Evolutionary conservation across 2,113 vertebrate genomes (phyloP).

Genomic region (Cyanistes caeruleus): DNA sequence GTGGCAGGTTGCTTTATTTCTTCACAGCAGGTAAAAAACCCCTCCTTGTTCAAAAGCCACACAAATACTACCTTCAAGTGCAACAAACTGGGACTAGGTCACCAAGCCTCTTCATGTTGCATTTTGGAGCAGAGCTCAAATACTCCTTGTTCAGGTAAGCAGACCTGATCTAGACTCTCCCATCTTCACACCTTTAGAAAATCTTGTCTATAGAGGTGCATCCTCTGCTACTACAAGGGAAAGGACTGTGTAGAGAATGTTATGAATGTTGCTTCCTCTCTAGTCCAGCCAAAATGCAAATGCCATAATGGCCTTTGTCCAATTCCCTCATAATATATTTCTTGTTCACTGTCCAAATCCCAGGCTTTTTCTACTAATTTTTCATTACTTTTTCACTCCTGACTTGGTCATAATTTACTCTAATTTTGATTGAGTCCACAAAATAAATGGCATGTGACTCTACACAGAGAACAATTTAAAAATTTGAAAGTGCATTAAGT

Average conservation of each 20-base stretch:
- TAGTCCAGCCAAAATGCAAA: neutral
- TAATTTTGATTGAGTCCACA: neutral
- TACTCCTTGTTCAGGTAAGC: neutral
- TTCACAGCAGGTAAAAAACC: neutral
- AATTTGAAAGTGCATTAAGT: neutral
- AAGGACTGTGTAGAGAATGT: neutral
- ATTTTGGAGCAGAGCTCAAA: neutral
- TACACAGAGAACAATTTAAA: neutral
- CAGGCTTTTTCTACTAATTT: neutral
- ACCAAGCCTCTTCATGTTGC: neutral
- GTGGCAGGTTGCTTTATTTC: slow-evolving; percentile 6
- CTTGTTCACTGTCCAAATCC: neutral
- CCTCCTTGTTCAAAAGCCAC: neutral
- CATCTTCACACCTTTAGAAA: accelerated
- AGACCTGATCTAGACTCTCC: accelerated
- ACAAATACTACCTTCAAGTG: neutral
- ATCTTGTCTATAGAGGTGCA: neutral
- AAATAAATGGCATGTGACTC: neutral
- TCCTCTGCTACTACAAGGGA: neutral
- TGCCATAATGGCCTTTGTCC: neutral
- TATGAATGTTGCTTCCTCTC: neutral
- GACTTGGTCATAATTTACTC: neutral
- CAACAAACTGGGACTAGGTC: neutral
- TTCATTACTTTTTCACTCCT: neutral
- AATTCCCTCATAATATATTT: neutral